Conservation (phyloP, 2,113 vertebrate genomes). For the Callocephalon fimbriatum region DNA sequence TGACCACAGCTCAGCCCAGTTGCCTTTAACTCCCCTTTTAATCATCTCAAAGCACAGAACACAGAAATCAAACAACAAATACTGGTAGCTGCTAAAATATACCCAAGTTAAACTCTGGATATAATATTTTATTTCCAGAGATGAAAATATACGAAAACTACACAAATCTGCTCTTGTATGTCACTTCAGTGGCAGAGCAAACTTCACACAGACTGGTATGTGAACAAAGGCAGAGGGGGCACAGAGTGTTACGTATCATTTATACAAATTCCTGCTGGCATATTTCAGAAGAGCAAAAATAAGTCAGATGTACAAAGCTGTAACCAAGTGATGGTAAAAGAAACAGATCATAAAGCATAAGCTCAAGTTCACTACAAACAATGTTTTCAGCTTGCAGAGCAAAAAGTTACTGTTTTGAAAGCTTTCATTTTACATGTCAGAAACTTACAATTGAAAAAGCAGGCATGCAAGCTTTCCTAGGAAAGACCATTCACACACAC, state of each 20-base stretch:
- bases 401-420: background rate
- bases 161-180: background rate
- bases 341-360: background rate
- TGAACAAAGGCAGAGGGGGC: background rate
- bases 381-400: background rate
- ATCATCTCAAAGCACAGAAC: background rate
- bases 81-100: background rate
- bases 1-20: background rate
- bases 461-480: background rate
- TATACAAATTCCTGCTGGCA: conserved; percentile 38
- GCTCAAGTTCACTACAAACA: background rate
- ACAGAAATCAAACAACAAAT: background rate
- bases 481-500: background rate
- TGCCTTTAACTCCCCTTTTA: background rate
- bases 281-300: conserved; percentile 67
- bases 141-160: background rate
- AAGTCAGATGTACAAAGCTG: conserved; percentile 41
- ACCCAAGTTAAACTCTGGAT: background rate
- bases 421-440: background rate
- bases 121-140: background rate
- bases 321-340: conserved; percentile 35
- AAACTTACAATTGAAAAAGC: background rate
- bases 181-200: background rate
- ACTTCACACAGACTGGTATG: background rate
- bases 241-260: background rate